Base-by-base conservation (phyloP, 2,113 vertebrate genomes). In the Fulica atra region DNA sequence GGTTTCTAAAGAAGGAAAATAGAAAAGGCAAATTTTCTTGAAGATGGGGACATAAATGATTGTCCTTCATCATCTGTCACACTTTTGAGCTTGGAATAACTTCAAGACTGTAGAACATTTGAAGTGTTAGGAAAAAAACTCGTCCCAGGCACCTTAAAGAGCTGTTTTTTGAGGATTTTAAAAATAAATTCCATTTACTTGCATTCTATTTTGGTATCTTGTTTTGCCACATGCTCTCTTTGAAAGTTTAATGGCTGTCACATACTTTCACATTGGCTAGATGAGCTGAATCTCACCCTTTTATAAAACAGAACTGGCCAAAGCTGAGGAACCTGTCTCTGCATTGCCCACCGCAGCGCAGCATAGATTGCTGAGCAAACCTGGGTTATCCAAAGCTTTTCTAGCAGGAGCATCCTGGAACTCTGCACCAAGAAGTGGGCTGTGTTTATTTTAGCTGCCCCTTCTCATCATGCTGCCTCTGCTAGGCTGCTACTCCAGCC, bases 1-100 rank as follows among this genome's bases (percentile, higher is more conserved):
- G 0, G 7, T 70, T 93, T 93, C 89, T 81, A 68, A 79, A 88
- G 76, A 78, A 82, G n/a, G 29, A 85, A 86, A 94, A 78, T 1
- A 29, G 54, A 91, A 78, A 86, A 94, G 20, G n/a, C 73, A 81
- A 66, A 74, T 86, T 91, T 83, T 78, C 69, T 86, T 81, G n/a
- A 94, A 87, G 92, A 70, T 19, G 29, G 51, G 61, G 66, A 61
- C 35, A 51, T 53, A 46, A 81, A 89, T 53, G 44, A 48, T 83
- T 69, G 31, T 81, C 25, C 60, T 93, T 89, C 53, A 70, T 66
- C 44, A 69, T 68, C 70, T 19, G 66, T 53, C 56, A 74, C 16
- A 36, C 21, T 63, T n/a, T 17, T 71, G 63, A 83, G 51, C 56
- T 73, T 92, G 88, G 74, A 92, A 66, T 63, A 88, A 78, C 38